Evolutionary conservation across 1,140 invertebrate genomes (phyloP).

Genomic region (Panagrolaimus sp.): DNA sequence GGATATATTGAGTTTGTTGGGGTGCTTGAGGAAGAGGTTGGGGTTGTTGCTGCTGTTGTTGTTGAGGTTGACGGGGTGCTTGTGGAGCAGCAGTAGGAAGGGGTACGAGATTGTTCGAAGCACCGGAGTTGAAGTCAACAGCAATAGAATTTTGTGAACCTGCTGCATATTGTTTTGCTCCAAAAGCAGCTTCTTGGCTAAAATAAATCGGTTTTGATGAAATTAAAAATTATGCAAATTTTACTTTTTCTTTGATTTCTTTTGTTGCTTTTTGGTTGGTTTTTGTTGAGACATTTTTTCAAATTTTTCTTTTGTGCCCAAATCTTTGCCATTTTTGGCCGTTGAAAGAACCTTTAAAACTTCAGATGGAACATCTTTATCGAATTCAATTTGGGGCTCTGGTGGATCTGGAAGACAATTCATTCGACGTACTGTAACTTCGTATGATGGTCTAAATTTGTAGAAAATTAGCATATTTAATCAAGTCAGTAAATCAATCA

Average conservation of each 20-base stretch:
- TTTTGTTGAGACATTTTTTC: constrained; percentile 11
- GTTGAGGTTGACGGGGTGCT: not conserved
- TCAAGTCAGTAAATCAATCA: constrained; percentile 1
- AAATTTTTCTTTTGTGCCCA: constrained; percentile 42
- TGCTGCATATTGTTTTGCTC: not conserved
- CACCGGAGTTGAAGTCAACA: not conserved
- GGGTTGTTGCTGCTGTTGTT: constrained; percentile 13
- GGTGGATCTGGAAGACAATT: constrained; percentile 57
- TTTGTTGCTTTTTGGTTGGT: constrained; percentile 23
- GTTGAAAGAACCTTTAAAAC: constrained; percentile 39
- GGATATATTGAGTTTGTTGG: not conserved
- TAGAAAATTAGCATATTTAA: constrained; percentile 19
- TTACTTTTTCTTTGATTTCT: constrained; percentile 28
- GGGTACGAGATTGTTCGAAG: not conserved
- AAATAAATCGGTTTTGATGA: not conserved
- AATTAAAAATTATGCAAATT: constrained; percentile 10
- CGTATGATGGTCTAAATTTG: constrained; percentile 46
- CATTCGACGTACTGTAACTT: constrained; percentile 56
- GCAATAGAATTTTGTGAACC: not conserved
- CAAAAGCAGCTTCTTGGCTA: not conserved
- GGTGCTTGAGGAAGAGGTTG: not conserved
- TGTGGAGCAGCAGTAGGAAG: not conserved
- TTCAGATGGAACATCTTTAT: constrained; percentile 41
- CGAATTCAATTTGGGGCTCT: constrained; percentile 52
- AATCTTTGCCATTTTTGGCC: constrained; percentile 37